A percentile compares a stretch with the other conserved stretches of the same genome.
Evolutionary conservation across 2,113 vertebrate species (phyloP).

Genomic region (Podarcis muralis): DNA sequence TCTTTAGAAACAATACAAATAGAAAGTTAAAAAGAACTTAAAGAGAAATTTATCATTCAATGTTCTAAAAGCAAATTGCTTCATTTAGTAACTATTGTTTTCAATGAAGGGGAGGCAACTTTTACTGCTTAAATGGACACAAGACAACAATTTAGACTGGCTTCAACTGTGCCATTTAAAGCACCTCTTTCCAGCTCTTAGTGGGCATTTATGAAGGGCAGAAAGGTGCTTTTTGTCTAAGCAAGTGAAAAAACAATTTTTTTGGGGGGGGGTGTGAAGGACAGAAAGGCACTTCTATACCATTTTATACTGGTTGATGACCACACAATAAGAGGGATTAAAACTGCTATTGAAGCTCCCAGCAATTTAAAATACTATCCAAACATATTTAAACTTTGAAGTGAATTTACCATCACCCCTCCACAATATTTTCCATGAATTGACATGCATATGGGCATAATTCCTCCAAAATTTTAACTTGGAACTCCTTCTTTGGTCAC

Average conservation of each 20-base stretch:
- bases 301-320: not conserved
- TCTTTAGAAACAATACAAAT: not conserved
- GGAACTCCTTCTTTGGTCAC: not conserved
- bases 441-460: not conserved
- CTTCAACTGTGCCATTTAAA: not conserved
- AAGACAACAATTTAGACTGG: not conserved
- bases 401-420: not conserved
- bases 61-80: not conserved
- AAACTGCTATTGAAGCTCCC: not conserved
- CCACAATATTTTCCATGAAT: not conserved
- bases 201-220: not conserved
- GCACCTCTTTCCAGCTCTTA: not conserved
- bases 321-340: not conserved
- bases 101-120: not conserved
- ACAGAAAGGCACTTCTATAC: not conserved
- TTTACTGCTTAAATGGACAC: not conserved
- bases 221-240: not conserved
- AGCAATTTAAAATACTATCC: not conserved
- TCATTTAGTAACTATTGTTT: not conserved
- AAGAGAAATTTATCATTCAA: not conserved
- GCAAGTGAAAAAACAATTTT: too few species aligned
- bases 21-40: not conserved
- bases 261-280: not conserved
- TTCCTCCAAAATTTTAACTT: not conserved
- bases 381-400: not conserved